These are phyloP conservation scores for Hemiprocne comata DNA, from an alignment of 2,113 vertebrate genomes.

Conservation along the genomic window DNA sequence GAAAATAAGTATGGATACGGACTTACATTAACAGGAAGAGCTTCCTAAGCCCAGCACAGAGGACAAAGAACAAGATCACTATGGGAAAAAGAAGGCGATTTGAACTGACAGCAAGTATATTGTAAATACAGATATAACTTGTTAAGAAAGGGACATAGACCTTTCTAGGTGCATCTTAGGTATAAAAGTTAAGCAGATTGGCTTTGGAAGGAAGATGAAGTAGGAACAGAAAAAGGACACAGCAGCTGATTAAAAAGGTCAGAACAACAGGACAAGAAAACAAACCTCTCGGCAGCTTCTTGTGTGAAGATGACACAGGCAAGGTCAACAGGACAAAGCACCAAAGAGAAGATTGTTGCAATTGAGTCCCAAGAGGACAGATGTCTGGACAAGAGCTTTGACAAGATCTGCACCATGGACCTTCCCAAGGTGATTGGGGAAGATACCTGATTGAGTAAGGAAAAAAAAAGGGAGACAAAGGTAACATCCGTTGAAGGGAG, in stretches of 20 bases:
- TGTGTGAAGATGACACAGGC: neutral
- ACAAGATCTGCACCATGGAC: neutral
- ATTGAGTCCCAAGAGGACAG: neutral
- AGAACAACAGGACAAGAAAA: slow-evolving; percentile 11
- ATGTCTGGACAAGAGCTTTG: neutral
- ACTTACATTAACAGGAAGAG: neutral
- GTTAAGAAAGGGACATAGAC: neutral
- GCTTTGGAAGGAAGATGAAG: slow-evolving; percentile 59
- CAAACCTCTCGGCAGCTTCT: slow-evolving; percentile 53
- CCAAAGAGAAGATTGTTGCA: neutral
- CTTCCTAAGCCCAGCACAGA: neutral
- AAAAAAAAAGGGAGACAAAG: neutral
- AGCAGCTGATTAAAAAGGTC: slow-evolving; percentile 11
- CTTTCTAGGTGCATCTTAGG: neutral
- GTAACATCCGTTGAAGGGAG: neutral
- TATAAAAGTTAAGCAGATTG: neutral
- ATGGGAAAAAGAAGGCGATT: neutral
- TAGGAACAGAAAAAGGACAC: neutral
- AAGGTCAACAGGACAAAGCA: neutral
- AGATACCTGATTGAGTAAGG: neutral
- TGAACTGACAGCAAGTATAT: neutral
- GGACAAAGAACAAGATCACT: neutral
- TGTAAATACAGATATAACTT: neutral
- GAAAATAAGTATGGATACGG: slow-evolving; percentile 1
- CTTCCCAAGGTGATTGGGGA: neutral